Evolutionary conservation across 64 coral and sea anemone species (phyloP).

Genomic region (Dendronephthya gigantea): DNA sequence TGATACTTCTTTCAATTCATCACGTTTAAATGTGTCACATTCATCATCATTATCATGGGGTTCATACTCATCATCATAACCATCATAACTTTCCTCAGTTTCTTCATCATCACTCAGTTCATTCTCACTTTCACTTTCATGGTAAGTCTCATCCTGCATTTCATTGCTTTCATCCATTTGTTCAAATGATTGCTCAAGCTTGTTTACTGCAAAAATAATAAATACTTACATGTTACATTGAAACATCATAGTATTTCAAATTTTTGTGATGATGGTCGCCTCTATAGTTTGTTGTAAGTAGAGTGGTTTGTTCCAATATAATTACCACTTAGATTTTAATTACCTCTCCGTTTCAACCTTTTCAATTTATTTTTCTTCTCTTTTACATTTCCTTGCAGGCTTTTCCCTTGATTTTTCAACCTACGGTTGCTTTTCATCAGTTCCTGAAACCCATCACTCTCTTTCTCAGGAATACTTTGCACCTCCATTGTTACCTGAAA

Average conservation of each 20-base stretch:
- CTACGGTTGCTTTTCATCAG: slow-evolving; percentile 10
- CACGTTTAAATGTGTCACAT: background rate
- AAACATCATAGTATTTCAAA: background rate
- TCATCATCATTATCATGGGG: background rate
- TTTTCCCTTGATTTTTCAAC: background rate
- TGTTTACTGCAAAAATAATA: slow-evolving; percentile 13
- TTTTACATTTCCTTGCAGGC: slow-evolving; percentile 10
- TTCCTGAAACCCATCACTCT: background rate
- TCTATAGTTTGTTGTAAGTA: background rate
- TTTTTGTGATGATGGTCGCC: background rate
- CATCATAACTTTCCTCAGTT: background rate
- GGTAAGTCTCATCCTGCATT: background rate
- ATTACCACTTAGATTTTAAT: background rate
- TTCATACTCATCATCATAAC: slow-evolving; percentile 11
- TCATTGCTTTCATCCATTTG: background rate
- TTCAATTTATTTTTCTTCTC: slow-evolving; percentile 13
- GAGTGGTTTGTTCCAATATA: background rate
- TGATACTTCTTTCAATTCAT: slow-evolving; percentile 20
- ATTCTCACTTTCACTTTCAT: background rate
- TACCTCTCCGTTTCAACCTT: slow-evolving; percentile 3
- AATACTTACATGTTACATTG: slow-evolving; percentile 1
- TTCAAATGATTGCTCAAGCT: slow-evolving; percentile 11
- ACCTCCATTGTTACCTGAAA: slow-evolving; percentile 7
- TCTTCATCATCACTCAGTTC: background rate
- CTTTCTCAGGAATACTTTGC: background rate